These are phyloP conservation scores for Harpegnathos saltator DNA, from an alignment of 1,140 invertebrate species.

Conservation along the genomic window DNA sequence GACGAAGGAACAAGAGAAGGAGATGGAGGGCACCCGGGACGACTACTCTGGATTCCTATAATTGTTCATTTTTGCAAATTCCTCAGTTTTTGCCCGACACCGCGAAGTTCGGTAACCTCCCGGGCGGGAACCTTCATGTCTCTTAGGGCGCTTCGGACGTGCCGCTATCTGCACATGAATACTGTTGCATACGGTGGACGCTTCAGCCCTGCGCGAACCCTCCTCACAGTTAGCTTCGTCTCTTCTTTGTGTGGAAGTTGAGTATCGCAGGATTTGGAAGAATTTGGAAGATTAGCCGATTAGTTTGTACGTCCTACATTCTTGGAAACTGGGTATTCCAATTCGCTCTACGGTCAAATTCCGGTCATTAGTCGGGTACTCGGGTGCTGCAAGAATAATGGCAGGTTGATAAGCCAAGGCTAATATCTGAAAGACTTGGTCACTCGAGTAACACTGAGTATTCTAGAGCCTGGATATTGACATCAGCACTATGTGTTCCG, in stretches of 20 bases:
- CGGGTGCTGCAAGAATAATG: too few species aligned
- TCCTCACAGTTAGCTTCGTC: background rate
- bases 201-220: background rate
- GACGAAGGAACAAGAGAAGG: slow-evolving; percentile 57
- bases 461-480: too few species aligned
- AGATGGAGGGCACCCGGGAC: slow-evolving; percentile 52
- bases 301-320: too few species aligned
- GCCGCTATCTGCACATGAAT: background rate
- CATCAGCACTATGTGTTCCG: too few species aligned
- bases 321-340: too few species aligned
- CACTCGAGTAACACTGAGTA: too few species aligned
- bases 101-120: slow-evolving; percentile 77
- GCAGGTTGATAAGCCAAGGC: too few species aligned
- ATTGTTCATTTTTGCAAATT: slow-evolving; percentile 86
- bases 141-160: background rate
- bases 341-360: too few species aligned
- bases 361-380: too few species aligned
- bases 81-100: slow-evolving; percentile 80
- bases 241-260: background rate
- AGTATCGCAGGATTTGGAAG: background rate
- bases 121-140: slow-evolving; percentile 19
- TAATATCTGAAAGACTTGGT: too few species aligned
- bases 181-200: background rate
- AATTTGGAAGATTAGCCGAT: too few species aligned
- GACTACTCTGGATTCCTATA: slow-evolving; percentile 85